Conservation (phyloP, 1,140 invertebrate species). For the Anastatus disparis region DNA sequence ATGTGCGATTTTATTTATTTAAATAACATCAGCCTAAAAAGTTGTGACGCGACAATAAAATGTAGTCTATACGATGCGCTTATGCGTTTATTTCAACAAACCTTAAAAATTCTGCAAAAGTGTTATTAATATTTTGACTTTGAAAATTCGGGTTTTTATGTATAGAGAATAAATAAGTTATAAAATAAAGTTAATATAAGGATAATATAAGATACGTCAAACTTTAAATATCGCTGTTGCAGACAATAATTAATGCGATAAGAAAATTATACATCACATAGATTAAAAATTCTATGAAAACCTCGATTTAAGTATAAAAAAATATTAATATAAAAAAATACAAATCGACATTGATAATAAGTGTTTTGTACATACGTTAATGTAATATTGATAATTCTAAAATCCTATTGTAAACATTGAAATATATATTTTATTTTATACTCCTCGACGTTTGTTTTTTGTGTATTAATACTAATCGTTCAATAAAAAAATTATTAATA, state of each 20-base stretch:
- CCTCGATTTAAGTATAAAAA: background rate
- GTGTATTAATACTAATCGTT: too few species aligned
- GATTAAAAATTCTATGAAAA: too few species aligned
- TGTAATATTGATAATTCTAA: too few species aligned
- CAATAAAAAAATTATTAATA: too few species aligned
- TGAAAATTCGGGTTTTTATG: background rate
- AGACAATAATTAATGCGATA: conserved; percentile 17
- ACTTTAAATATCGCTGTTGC: conserved; percentile 30
- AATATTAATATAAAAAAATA: background rate
- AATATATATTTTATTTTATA: too few species aligned
- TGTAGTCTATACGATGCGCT: conserved; percentile 51
- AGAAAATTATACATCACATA: background rate
- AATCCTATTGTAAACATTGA: too few species aligned
- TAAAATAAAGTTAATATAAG: background rate
- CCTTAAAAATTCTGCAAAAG: conserved; percentile 5
- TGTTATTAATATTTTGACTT: conserved; percentile 5
- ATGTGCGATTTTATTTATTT: too few species aligned
- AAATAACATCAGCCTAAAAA: conserved; percentile 33
- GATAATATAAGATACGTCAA: background rate
- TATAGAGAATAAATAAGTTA: background rate
- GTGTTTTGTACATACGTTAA: too few species aligned
- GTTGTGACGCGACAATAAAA: conserved; percentile 63
- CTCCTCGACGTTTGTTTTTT: too few species aligned
- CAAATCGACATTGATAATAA: background rate
- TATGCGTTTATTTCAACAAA: conserved; percentile 35